Evolutionary conservation across 1,140 invertebrate species (phyloP).

Genomic region (Drosophila mauritiana): DNA sequence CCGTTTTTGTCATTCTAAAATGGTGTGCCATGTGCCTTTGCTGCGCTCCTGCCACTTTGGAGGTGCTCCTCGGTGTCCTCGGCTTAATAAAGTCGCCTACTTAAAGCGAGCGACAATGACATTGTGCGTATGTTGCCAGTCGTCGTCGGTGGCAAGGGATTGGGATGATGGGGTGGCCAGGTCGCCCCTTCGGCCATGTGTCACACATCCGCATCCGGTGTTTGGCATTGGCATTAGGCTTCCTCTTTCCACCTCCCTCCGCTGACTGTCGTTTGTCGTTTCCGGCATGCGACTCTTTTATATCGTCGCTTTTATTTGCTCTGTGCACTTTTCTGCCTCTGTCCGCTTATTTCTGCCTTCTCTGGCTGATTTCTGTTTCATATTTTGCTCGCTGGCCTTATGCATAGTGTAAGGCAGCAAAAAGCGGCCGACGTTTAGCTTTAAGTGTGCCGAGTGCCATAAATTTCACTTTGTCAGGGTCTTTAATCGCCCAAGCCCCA

Average conservation of each 20-base stretch:
- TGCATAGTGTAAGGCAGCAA: slow-evolving; percentile 7
- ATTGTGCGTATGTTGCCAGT: slow-evolving; percentile 50
- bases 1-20: slow-evolving; percentile 27
- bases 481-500: slow-evolving; percentile 43
- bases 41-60: slow-evolving; percentile 33
- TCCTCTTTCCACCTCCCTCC: slow-evolving; percentile 1
- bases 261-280: slow-evolving; percentile 54
- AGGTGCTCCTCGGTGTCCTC: slow-evolving; percentile 53
- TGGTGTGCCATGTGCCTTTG: slow-evolving; percentile 46
- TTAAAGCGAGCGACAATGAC: slow-evolving; percentile 76
- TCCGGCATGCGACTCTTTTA: slow-evolving; percentile 72
- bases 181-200: slow-evolving; percentile 57
- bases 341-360: slow-evolving; percentile 17
- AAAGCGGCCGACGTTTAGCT: slow-evolving; percentile 31
- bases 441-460: slow-evolving; percentile 46
- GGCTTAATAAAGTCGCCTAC: slow-evolving; percentile 81
- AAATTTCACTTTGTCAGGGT: slow-evolving; percentile 44
- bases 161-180: not conserved
- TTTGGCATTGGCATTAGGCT: slow-evolving; percentile 73
- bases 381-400: slow-evolving; percentile 45
- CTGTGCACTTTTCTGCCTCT: slow-evolving; percentile 27
- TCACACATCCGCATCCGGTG: slow-evolving; percentile 77
- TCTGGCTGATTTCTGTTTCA: slow-evolving; percentile 46
- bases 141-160: not conserved
- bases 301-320: slow-evolving; percentile 44